These are phyloP conservation scores for Carterocephalus palaemon DNA, from an alignment of 2,888 invertebrate genomes.

Conservation along the genomic window DNA sequence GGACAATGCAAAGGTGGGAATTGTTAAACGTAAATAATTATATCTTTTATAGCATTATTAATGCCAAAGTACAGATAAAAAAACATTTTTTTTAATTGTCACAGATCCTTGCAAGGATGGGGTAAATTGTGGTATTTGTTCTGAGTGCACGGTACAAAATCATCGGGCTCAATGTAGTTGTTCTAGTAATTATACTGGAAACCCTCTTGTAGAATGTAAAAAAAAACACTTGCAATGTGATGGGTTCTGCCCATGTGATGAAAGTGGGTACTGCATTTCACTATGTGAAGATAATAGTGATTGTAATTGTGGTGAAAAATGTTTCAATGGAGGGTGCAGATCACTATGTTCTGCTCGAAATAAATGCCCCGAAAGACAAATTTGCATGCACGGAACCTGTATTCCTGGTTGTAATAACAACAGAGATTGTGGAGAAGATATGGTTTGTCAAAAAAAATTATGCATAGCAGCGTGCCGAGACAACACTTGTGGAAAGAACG, in stretches of 20 bases:
- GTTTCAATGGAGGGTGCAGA: constrained; percentile 85
- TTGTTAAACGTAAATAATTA: constrained; percentile 12
- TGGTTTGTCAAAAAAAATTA: constrained; percentile 83
- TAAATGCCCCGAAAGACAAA: constrained; percentile 87
- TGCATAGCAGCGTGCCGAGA: constrained; percentile 85
- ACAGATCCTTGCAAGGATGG: constrained; percentile 87
- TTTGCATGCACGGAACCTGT: constrained; percentile 86
- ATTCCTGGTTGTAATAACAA: constrained; percentile 88
- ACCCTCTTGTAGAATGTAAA: constrained; percentile 88
- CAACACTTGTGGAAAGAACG: constrained; percentile 88
- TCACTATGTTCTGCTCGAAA: constrained; percentile 83
- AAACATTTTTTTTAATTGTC: constrained; percentile 18
- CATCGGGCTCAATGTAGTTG: constrained; percentile 93
- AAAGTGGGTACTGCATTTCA: constrained; percentile 87
- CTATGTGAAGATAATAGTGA: constrained; percentile 82
- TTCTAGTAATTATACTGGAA: constrained; percentile 87
- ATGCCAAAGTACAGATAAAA: neutral
- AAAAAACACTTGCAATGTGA: constrained; percentile 86
- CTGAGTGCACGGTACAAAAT: constrained; percentile 88
- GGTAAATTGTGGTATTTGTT: constrained; percentile 89
- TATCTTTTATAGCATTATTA: constrained; percentile 6
- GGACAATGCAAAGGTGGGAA: constrained; percentile 86
- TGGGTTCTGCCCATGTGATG: constrained; percentile 88
- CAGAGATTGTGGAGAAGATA: constrained; percentile 87
- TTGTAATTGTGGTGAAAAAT: constrained; percentile 90